phyloP scores from a whole-genome alignment of 2,113 vertebrate species.

The Eurypyga helias region DNA sequence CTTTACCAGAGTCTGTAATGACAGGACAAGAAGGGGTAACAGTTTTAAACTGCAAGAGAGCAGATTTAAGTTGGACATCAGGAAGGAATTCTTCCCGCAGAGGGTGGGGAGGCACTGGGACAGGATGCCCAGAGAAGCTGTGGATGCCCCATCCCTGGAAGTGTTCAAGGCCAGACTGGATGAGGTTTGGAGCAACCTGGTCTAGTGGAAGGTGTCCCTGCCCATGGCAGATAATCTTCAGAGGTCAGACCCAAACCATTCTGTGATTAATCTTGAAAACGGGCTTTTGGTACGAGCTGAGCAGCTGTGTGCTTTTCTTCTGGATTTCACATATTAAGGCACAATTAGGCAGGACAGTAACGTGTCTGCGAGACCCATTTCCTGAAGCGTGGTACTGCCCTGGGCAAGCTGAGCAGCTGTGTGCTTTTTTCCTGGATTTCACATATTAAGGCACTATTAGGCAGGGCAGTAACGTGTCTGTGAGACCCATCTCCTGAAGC shows the following conservation, averaged over 20 bases:
- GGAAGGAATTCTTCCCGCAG: too few relatives aligned
- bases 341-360: background rate
- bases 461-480: background rate
- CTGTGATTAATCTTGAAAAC: background rate
- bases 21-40: too few relatives aligned
- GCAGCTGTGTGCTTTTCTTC: background rate
- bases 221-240: background rate
- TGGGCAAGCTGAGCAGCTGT: background rate
- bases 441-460: background rate
- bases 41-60: too few relatives aligned
- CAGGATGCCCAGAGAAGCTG: too few relatives aligned
- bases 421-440: background rate
- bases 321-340: background rate
- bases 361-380: background rate
- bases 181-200: background rate
- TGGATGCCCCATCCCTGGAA: too few relatives aligned
- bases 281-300: background rate
- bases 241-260: background rate
- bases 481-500: background rate
- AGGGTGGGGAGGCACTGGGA: too few relatives aligned
- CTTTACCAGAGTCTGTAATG: too few relatives aligned
- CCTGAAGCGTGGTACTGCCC: background rate
- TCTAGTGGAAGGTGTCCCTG: background rate
- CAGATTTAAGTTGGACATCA: too few relatives aligned
- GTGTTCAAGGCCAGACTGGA: background rate